Evolutionary conservation across 2,888 invertebrate species (phyloP), one percentile per base, ranked within the genome.

Genomic region (Rhamnusium bicolor): DNA sequence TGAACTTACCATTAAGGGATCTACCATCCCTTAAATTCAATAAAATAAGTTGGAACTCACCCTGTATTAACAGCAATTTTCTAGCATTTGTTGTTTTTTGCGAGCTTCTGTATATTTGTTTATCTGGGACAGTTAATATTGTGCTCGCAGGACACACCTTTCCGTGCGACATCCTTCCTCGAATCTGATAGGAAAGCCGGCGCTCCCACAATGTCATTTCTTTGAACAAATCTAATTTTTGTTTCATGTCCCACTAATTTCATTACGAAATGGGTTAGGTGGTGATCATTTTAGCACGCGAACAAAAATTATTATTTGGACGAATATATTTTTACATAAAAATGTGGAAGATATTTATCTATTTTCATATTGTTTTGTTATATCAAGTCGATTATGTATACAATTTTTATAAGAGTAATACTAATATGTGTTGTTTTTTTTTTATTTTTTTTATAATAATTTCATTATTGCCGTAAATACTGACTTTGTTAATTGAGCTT

Each of bases 211-310:
- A 69, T 77, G 77, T 72, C 74, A 73, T 69, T 77, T 73, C 61
- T 73, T 66, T 51, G 53, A 73, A 74, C 73, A 68, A 76, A 74
- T 76, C 69, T 74, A 69, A 75, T 71, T 78, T 74, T 74, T 71
- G 74, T 74, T 79, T 78, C 75, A 66, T 71, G 69, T 54, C 40
- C 54, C 74, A 67, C 72, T 76, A 79, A 75, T 79, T 79, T 78
- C 76, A 78, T 80, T 73, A 74, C 69, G 49, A 60, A 68, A 71
- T 61, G 72, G 73, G 73, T 62, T 73, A 51, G 78, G 79, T 71
- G 71, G 74, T 61, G 68, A 72, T 29, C 58, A 53, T 53, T 58
- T 65, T 65, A 65, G 29, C 75, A 76, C 75, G 75, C 75, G 69
- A 75, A 69, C 63, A 21, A 46, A 21, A n/a, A 40, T 40, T n/a